phyloP scores from a whole-genome alignment of 1,140 invertebrate species.

The Eumaeus atala region DNA sequence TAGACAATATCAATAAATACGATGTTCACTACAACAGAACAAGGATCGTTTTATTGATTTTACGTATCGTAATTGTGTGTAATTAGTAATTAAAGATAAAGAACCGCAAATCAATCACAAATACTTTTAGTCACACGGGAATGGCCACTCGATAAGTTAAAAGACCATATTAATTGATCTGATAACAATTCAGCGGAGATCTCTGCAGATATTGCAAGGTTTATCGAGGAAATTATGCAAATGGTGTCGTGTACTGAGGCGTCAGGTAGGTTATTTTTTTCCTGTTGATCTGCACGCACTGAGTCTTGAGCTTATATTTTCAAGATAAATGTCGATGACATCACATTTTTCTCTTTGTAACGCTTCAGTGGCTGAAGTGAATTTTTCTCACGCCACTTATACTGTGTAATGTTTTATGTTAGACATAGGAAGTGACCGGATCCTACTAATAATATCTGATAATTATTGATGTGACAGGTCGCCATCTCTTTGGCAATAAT shows the following conservation, averaged over 20 bases:
- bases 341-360: slow-evolving; percentile 28
- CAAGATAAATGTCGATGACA: slow-evolving; percentile 30
- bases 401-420: slow-evolving; percentile 9
- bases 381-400: slow-evolving; percentile 37
- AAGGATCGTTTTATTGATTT: no score
- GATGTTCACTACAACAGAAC: no score
- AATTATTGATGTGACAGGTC: no score
- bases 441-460: no score
- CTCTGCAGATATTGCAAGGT: not conserved
- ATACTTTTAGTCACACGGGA: slow-evolving; percentile 2
- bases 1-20: no score
- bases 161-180: slow-evolving; percentile 5
- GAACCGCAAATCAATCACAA: slow-evolving; percentile 5
- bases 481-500: no score
- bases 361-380: slow-evolving; percentile 36
- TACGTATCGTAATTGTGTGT: no score
- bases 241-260: slow-evolving; percentile 9
- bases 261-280: slow-evolving; percentile 20
- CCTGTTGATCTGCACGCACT: slow-evolving; percentile 12
- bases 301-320: slow-evolving; percentile 11
- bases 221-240: slow-evolving; percentile 15
- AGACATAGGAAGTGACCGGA: not conserved
- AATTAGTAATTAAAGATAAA: not conserved
- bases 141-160: slow-evolving; percentile 4
- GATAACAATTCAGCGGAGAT: not conserved